Percentiles rank a stretch among this genome's conserved stretches.
Conservation (phyloP, 1,140 invertebrate species). For the Copidosoma floridanum region DNA sequence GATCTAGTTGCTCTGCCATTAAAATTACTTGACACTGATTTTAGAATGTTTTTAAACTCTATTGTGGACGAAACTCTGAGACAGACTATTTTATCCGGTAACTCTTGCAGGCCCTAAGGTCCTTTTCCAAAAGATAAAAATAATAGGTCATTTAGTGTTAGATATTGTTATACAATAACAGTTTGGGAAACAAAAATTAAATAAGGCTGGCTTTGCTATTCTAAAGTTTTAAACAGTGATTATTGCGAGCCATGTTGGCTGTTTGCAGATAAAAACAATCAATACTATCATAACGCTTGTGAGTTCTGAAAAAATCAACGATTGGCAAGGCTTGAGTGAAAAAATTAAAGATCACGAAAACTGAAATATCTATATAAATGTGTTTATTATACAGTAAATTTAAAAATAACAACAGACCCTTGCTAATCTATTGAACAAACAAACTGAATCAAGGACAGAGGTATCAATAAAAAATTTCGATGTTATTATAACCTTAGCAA, state of each 20-base stretch:
- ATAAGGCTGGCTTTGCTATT: constrained; percentile 25
- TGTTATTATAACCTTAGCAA: constrained; percentile 28
- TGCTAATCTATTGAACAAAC: constrained; percentile 30
- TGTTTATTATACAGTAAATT: constrained; percentile 32
- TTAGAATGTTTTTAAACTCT: background rate
- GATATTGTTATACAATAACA: background rate
- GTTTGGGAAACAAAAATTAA: constrained; percentile 14
- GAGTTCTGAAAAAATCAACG: constrained; percentile 5
- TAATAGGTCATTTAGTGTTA: background rate
- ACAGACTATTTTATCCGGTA: background rate
- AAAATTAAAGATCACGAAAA: constrained; percentile 26
- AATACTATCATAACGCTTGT: too few species aligned
- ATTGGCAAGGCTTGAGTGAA: constrained; percentile 21
- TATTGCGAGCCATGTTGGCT: too few species aligned
- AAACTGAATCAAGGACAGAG: constrained; percentile 27
- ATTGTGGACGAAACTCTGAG: background rate
- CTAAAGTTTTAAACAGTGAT: too few species aligned
- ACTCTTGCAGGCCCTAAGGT: background rate
- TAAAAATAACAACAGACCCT: constrained; percentile 31
- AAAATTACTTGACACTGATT: background rate
- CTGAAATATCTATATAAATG: constrained; percentile 27
- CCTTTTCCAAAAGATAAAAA: background rate
- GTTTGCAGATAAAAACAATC: too few species aligned
- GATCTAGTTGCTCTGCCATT: background rate
- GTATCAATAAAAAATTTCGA: constrained; percentile 25